A percentile compares a stretch with the other conserved stretches of the same genome.
Evolutionary conservation across 2,113 vertebrate genomes (phyloP).

Genomic region (Vicugna pacos): DNA sequence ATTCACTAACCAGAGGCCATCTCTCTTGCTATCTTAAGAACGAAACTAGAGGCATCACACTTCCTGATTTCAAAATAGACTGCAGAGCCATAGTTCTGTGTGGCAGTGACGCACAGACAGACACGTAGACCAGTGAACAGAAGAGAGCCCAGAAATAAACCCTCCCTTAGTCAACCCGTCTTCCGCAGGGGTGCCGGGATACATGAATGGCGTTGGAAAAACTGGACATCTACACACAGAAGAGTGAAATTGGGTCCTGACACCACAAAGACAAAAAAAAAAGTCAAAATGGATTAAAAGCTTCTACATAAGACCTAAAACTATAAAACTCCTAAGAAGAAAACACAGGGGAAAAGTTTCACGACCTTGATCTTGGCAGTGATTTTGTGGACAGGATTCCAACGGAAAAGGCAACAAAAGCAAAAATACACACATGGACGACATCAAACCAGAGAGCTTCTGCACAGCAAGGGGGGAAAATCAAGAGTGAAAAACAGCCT

Average conservation of each 20-base stretch:
- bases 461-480: not conserved
- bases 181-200: not conserved
- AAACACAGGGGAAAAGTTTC: not conserved
- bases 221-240: not conserved
- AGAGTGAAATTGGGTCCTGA: not conserved
- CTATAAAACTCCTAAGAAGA: not conserved
- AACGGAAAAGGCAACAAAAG: not conserved
- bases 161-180: not conserved
- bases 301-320: not conserved
- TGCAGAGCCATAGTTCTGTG: not conserved
- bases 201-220: not conserved
- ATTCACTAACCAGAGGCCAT: too few species aligned
- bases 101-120: not conserved
- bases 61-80: constrained; percentile 22
- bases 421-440: not conserved
- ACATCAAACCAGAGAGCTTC: not conserved
- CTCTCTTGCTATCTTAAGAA: not conserved
- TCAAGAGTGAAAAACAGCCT: not conserved
- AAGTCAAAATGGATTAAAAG: not conserved
- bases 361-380: not conserved
- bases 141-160: not conserved
- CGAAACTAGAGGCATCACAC: not conserved
- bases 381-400: not conserved
- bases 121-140: not conserved
- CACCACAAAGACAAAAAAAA: not conserved